Percentiles rank a stretch among this genome's conserved stretches.
Conservation (phyloP, 2,113 vertebrate genomes). For the Leptobrachium ailaonicum region DNA sequence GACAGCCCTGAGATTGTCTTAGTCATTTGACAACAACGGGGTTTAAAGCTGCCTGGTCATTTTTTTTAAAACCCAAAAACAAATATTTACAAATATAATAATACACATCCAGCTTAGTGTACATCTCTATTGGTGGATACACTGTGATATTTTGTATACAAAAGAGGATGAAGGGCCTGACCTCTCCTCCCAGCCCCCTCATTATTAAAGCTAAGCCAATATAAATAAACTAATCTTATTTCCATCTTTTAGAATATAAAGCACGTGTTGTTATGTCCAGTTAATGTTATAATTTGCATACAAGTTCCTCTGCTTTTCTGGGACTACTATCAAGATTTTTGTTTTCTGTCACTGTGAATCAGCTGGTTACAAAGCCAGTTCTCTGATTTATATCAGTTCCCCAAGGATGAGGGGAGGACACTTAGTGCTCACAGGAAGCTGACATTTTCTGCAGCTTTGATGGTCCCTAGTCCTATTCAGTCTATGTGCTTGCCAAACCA, state of each 20-base stretch:
- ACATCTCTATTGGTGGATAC: no score
- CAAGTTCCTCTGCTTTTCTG: conserved; percentile 21
- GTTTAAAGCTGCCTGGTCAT: no score
- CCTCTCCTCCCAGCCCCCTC: no score
- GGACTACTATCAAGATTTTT: conserved; percentile 17
- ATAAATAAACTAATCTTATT: conserved; percentile 5
- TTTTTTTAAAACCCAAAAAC: no score
- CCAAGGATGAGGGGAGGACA: background rate
- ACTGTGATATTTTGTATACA: no score
- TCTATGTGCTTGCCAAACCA: conserved; percentile 5
- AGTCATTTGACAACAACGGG: no score
- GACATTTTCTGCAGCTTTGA: conserved; percentile 15
- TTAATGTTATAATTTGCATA: background rate
- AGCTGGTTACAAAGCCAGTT: conserved; percentile 12
- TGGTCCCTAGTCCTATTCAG: background rate
- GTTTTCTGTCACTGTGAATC: conserved; percentile 22
- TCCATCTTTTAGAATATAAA: background rate
- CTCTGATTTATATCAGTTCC: conserved; percentile 12
- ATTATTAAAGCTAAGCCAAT: background rate
- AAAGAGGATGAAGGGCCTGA: no score
- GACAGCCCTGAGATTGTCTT: no score
- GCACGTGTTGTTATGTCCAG: background rate
- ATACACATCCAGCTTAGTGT: no score
- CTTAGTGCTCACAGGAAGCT: conserved; percentile 1
- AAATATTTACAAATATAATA: no score